A percentile compares a stretch with the other conserved stretches of the same genome.
These are phyloP conservation scores for Scelioninae gen. 1 DNA, from an alignment of 2,888 invertebrate genomes.

Conservation along the genomic window DNA sequence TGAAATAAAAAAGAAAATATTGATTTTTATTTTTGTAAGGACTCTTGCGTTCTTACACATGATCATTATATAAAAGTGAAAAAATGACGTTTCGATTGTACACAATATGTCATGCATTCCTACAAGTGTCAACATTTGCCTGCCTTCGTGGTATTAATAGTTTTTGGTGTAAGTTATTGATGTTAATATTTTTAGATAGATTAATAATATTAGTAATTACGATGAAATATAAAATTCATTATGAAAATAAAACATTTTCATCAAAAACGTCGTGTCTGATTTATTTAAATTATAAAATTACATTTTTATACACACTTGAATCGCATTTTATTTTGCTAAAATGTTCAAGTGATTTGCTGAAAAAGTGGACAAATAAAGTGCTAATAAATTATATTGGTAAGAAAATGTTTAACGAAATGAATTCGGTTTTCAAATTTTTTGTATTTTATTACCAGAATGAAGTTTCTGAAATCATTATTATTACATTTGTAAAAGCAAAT, in stretches of 20 bases:
- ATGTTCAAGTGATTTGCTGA: no score
- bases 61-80: conserved; percentile 14
- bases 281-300: conserved; percentile 10
- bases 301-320: no score
- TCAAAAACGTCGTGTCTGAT: conserved; percentile 21
- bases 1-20: conserved; percentile 57
- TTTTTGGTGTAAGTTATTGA: conserved; percentile 65
- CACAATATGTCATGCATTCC: conserved; percentile 57
- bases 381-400: no score
- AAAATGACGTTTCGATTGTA: conserved; percentile 48
- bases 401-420: no score
- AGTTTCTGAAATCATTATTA: conserved; percentile 12
- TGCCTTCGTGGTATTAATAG: conserved; percentile 58
- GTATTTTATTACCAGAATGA: conserved; percentile 45
- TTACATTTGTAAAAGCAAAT: conserved; percentile 13
- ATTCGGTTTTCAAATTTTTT: no score
- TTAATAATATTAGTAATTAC: conserved; percentile 48
- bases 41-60: conserved; percentile 61
- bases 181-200: conserved; percentile 67
- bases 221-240: conserved; percentile 54
- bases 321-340: no score
- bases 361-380: no score
- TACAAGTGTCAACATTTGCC: conserved; percentile 62
- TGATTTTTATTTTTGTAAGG: conserved; percentile 66
- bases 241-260: conserved; percentile 68